phyloP scores from a whole-genome alignment of 2,797 vertebrate species.

The Fratercula arctica region DNA sequence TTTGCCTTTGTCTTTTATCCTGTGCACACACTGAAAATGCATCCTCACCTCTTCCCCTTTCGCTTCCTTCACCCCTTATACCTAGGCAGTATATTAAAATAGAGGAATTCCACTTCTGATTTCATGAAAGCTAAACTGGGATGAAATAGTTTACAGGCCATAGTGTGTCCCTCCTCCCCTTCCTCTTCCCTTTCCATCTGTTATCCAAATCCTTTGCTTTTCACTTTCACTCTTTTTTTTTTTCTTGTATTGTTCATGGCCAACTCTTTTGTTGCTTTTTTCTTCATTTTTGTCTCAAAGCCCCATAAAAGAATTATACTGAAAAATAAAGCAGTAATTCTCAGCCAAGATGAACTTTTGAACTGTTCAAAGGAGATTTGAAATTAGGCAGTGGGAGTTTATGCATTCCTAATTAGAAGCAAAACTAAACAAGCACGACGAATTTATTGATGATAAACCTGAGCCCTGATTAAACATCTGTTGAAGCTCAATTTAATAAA shows the following conservation, averaged over 20 bases:
- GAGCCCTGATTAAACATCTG: conserved; percentile 1
- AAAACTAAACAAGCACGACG: neutral
- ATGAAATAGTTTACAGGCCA: neutral
- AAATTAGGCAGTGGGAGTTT: neutral
- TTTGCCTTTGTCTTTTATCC: neutral
- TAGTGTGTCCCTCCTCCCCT: neutral
- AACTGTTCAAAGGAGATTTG: neutral
- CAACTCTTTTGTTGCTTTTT: neutral
- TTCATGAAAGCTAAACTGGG: neutral
- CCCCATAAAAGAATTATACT: neutral
- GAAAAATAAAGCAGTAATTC: neutral
- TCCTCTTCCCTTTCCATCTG: neutral
- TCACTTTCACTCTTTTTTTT: neutral
- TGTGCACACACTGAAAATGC: neutral
- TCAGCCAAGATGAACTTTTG: neutral
- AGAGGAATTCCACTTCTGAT: neutral
- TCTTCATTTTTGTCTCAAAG: neutral
- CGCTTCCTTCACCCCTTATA: neutral
- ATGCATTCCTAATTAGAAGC: neutral
- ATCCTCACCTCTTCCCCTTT: neutral
- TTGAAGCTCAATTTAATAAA: neutral
- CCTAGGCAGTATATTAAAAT: neutral
- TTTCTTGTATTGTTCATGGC: neutral
- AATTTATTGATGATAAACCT: conserved; percentile 10
- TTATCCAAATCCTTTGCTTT: neutral